A percentile compares a stretch with the other conserved stretches of the same genome.
Evolutionary conservation across 2,888 invertebrate genomes (phyloP).

Genomic region (Caradrina clavipalpis): DNA sequence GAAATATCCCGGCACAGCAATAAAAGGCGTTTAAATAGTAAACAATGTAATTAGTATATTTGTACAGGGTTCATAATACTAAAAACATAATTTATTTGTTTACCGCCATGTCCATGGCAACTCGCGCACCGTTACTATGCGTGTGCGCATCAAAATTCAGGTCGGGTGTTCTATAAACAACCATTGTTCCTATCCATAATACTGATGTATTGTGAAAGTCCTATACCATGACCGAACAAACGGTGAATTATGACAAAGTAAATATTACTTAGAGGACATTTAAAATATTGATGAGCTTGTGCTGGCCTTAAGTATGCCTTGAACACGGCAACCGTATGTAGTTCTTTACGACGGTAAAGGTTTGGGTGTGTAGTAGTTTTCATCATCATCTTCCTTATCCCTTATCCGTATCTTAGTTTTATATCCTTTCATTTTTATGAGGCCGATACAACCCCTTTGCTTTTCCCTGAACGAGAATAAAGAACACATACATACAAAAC

Average conservation of each 20-base stretch:
- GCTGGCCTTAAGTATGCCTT: not conserved
- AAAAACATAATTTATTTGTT: slow-evolving; percentile 59
- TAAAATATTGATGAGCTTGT: slow-evolving; percentile 10
- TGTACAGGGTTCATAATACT: slow-evolving; percentile 33
- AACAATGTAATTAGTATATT: slow-evolving; percentile 32
- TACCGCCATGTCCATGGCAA: slow-evolving; percentile 61
- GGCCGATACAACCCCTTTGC: not conserved
- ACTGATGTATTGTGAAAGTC: slow-evolving; percentile 70
- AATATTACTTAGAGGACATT: slow-evolving; percentile 25
- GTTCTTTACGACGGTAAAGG: not conserved
- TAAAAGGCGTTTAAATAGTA: slow-evolving; percentile 28
- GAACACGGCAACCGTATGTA: not conserved
- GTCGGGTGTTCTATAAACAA: slow-evolving; percentile 79
- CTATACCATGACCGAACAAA: slow-evolving; percentile 55
- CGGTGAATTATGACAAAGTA: slow-evolving; percentile 55
- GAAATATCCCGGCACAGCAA: slow-evolving; percentile 16
- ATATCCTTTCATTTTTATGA: not conserved
- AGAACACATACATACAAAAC: no score
- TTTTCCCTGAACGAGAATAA: no score
- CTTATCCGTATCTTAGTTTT: no score
- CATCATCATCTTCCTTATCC: no score
- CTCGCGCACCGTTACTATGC: slow-evolving; percentile 68
- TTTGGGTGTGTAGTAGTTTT: not conserved
- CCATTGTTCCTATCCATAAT: slow-evolving; percentile 81
- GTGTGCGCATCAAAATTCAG: slow-evolving; percentile 79